These are phyloP conservation scores for Anoplius nigerrimus DNA, from an alignment of 2,888 invertebrate genomes.

Conservation along the genomic window DNA sequence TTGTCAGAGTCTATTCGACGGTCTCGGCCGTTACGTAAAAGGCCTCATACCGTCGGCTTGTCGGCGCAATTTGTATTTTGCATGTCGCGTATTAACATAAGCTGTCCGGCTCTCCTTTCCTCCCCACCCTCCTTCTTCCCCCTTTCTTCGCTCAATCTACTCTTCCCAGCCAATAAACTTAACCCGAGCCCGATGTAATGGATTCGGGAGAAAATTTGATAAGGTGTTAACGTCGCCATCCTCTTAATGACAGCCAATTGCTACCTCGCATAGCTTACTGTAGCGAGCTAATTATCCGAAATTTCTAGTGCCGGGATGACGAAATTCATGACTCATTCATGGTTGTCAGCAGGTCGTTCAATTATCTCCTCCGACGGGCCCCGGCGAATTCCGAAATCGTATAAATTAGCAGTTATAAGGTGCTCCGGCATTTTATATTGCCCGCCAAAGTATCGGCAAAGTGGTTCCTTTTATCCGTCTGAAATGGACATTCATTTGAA, in stretches of 20 bases:
- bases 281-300: slow-evolving; percentile 17
- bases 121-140: no score
- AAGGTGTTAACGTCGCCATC: slow-evolving; percentile 19
- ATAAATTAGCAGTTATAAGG: slow-evolving; percentile 45
- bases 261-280: slow-evolving; percentile 6
- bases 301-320: slow-evolving; percentile 29
- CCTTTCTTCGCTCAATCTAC: no score
- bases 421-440: slow-evolving; percentile 34
- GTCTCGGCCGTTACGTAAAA: no score
- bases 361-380: slow-evolving; percentile 12
- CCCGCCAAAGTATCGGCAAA: slow-evolving; percentile 27
- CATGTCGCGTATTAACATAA: no score
- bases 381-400: slow-evolving; percentile 33
- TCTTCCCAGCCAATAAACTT: slow-evolving; percentile 9
- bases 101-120: no score
- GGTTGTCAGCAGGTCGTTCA: slow-evolving; percentile 45
- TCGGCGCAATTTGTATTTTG: no score
- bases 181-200: background rate
- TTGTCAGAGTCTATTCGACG: no score
- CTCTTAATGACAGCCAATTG: background rate
- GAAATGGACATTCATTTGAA: slow-evolving; percentile 53
- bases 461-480: slow-evolving; percentile 46
- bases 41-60: no score
- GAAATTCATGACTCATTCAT: slow-evolving; percentile 38
- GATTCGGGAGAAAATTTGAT: slow-evolving; percentile 13